Evolutionary conservation across 2,888 invertebrate genomes (phyloP).

Genomic region (Melieria omissa): DNA sequence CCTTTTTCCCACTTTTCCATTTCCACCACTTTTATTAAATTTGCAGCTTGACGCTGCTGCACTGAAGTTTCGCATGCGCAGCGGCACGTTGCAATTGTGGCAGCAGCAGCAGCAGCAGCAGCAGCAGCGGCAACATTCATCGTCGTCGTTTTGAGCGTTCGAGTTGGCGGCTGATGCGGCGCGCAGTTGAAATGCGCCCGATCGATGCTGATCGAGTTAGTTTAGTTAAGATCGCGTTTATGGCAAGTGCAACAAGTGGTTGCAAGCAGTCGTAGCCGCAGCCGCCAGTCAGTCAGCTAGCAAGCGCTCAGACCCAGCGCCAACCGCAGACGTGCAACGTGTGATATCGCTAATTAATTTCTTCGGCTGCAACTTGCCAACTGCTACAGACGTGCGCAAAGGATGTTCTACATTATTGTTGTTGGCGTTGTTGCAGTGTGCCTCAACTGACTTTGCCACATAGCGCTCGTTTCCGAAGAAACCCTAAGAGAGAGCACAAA

Average conservation of each 20-base stretch:
- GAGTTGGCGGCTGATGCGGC: background rate
- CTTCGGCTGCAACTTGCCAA: too few relatives aligned
- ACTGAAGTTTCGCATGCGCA: background rate
- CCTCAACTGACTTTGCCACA: background rate
- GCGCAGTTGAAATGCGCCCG: conserved; percentile 56
- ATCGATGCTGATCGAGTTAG: conserved; percentile 62
- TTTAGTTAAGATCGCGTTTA: conserved; percentile 63
- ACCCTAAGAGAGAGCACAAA: background rate
- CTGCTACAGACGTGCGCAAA: too few relatives aligned
- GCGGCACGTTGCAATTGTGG: background rate
- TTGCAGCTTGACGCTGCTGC: background rate
- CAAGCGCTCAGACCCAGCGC: too few relatives aligned
- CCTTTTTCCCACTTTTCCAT: too few relatives aligned
- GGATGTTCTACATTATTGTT: too few relatives aligned
- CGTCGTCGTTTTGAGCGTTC: conserved; percentile 9
- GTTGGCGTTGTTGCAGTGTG: too few relatives aligned
- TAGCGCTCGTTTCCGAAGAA: background rate
- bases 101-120: conserved; percentile 8
- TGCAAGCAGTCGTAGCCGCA: background rate
- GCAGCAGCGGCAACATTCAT: background rate
- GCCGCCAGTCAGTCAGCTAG: background rate
- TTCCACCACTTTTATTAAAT: too few relatives aligned
- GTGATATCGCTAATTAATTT: conserved; percentile 32
- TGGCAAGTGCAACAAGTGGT: conserved; percentile 54
- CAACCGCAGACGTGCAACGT: background rate